Percentiles rank a stretch among this genome's conserved stretches.
phyloP scores from a whole-genome alignment of 2,797 vertebrate species.

The Sebastes flavidus region DNA sequence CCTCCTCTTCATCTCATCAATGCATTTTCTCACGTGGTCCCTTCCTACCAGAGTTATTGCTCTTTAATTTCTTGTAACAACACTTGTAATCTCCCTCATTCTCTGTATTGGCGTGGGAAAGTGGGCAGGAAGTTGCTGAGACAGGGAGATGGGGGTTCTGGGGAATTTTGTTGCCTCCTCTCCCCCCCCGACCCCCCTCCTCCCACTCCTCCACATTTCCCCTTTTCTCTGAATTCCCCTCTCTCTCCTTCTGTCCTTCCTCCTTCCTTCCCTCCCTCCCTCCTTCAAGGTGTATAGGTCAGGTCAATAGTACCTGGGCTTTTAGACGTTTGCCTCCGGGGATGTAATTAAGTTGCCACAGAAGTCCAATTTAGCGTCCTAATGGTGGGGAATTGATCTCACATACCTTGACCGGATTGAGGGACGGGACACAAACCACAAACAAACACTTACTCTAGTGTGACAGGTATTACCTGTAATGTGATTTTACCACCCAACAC shows the following conservation, averaged over 20 bases:
- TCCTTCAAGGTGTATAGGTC: conserved; percentile 3
- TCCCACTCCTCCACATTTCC: background rate
- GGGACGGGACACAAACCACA: background rate
- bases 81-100: conserved; percentile 50
- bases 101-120: conserved; percentile 63
- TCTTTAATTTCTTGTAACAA: conserved; percentile 53
- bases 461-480: background rate
- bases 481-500: background rate
- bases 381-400: conserved; percentile 31
- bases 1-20: conserved; percentile 2
- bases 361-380: conserved; percentile 13
- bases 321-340: conserved; percentile 5
- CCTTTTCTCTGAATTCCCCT: background rate
- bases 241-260: background rate
- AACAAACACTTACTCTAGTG: background rate
- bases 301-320: conserved; percentile 15
- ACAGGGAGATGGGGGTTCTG: conserved; percentile 59
- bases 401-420: background rate
- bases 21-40: conserved; percentile 18
- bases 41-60: conserved; percentile 26
- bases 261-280: background rate
- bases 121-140: conserved; percentile 71
- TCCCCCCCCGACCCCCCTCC: background rate
- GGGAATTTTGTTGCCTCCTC: conserved; percentile 31
- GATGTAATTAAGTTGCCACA: background rate